These are phyloP conservation scores for Copidosoma floridanum DNA, from an alignment of 1,140 invertebrate genomes.

Conservation along the genomic window DNA sequence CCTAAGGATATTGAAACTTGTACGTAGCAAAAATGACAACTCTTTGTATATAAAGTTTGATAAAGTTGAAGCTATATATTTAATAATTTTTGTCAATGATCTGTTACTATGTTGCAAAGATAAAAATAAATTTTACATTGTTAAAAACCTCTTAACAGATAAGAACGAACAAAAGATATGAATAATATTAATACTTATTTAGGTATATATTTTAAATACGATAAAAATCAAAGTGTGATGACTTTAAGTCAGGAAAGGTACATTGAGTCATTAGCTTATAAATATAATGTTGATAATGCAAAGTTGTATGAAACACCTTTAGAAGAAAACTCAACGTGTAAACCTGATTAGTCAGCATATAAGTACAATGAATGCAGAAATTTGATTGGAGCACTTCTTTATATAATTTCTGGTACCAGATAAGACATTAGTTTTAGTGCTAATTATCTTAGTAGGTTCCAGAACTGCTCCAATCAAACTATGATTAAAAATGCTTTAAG, in stretches of 20 bases:
- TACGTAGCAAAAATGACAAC: neutral
- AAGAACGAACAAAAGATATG: neutral
- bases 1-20: slow-evolving; percentile 8
- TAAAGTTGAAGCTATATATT: neutral
- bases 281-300: slow-evolving; percentile 23
- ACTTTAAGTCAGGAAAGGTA: slow-evolving; percentile 21
- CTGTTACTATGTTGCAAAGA: neutral
- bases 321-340: neutral
- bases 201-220: neutral
- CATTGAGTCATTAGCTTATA: neutral
- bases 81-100: neutral
- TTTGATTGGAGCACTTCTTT: slow-evolving; percentile 12
- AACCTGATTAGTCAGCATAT: neutral
- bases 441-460: slow-evolving; percentile 27
- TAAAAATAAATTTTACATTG: neutral
- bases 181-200: neutral
- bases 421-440: slow-evolving; percentile 9
- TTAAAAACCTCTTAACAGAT: neutral
- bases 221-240: neutral
- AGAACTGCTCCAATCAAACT: slow-evolving; percentile 8
- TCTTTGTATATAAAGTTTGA: neutral
- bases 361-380: neutral
- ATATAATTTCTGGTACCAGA: slow-evolving; percentile 14
- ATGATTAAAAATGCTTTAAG: slow-evolving; percentile 13
- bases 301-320: slow-evolving; percentile 15